Evolutionary conservation across 2,888 invertebrate species (phyloP).

Genomic region (Mythimna albipuncta): DNA sequence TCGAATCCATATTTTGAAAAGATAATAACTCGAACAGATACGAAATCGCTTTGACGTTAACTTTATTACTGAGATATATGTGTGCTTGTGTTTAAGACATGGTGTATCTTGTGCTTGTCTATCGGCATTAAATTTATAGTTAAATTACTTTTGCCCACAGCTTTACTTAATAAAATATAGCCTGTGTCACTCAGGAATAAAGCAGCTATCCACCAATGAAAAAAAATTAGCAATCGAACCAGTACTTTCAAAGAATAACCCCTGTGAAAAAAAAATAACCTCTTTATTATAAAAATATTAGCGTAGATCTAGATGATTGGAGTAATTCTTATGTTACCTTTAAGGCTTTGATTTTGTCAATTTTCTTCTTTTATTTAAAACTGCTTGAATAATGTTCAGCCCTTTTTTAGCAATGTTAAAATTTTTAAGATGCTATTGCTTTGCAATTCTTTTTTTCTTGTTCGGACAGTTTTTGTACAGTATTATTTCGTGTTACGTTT

Average conservation of each 20-base stretch:
- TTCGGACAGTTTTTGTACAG: background rate
- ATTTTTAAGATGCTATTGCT: too few species aligned
- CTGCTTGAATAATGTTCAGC: too few species aligned
- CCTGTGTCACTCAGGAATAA: too few species aligned
- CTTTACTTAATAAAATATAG: too few species aligned
- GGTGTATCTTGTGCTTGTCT: background rate
- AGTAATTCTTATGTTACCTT: background rate
- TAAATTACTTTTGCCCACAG: too few species aligned
- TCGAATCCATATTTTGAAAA: constrained; percentile 77
- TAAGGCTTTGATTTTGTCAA: background rate
- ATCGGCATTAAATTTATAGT: background rate
- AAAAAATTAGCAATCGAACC: too few species aligned
- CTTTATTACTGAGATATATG: constrained; percentile 66
- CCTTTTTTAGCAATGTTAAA: background rate
- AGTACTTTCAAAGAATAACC: too few species aligned
- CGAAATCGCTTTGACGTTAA: constrained; percentile 67
- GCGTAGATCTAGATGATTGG: background rate
- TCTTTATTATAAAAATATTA: too few species aligned
- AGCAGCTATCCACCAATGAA: too few species aligned
- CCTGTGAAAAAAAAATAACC: too few species aligned
- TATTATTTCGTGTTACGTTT: background rate
- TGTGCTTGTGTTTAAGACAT: constrained; percentile 11
- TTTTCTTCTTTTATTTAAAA: background rate
- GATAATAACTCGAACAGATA: constrained; percentile 72
- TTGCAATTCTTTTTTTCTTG: too few species aligned